Conservation (phyloP, 2,113 vertebrate species). For the Saguinus midas region DNA sequence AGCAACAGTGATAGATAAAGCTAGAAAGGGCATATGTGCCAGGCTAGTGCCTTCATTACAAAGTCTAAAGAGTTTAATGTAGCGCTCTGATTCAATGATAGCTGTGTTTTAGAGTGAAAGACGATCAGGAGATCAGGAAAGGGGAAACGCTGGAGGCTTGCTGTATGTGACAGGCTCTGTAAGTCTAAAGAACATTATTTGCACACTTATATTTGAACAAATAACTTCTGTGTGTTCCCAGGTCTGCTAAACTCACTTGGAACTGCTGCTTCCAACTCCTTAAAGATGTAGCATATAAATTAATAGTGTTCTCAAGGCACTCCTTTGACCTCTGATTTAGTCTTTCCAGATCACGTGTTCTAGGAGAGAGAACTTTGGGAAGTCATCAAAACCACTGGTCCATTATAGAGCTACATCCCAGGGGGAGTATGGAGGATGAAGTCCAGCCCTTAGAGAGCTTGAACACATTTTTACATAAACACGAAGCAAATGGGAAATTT, state of each 20-base stretch:
- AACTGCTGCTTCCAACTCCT: background rate
- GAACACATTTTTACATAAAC: slow-evolving; percentile 48
- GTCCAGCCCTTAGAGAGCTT: background rate
- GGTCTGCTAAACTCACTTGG: background rate
- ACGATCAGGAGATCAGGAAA: background rate
- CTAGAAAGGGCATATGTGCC: background rate
- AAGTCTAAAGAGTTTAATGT: background rate
- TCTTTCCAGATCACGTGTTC: background rate
- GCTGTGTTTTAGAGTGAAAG: background rate
- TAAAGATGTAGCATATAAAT: too few species aligned
- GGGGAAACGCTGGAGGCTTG: background rate
- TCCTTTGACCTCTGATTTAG: background rate
- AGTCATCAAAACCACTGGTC: slow-evolving; percentile 46
- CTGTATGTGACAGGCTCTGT: background rate
- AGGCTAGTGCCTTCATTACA: background rate
- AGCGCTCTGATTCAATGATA: background rate
- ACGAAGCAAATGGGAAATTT: slow-evolving; percentile 22
- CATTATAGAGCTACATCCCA: background rate
- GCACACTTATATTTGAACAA: too few species aligned
- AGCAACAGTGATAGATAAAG: background rate
- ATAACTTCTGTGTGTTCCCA: background rate
- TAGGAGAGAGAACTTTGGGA: slow-evolving; percentile 18
- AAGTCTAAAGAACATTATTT: background rate
- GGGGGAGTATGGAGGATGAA: background rate
- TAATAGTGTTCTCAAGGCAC: background rate